A percentile compares a stretch with the other conserved stretches of the same genome.
phyloP scores from a whole-genome alignment of 2,888 invertebrate genomes.

The Cephus spinipes region DNA sequence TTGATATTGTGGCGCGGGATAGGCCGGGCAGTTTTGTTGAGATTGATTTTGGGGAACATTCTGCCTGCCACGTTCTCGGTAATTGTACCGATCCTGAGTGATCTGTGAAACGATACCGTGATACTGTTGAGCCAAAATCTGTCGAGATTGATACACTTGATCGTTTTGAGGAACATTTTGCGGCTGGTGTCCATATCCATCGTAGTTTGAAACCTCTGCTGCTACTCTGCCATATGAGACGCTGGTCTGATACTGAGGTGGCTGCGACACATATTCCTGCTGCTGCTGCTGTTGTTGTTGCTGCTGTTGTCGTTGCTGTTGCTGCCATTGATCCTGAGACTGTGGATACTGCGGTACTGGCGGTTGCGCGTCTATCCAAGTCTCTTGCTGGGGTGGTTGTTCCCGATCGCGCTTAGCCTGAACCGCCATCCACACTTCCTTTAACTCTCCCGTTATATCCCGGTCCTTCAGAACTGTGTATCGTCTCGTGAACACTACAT shows the following conservation, averaged over 20 bases:
- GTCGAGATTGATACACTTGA: slow-evolving; percentile 42
- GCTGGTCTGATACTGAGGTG: slow-evolving; percentile 42
- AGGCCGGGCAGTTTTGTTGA: slow-evolving; percentile 48
- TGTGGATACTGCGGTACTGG: slow-evolving; percentile 48
- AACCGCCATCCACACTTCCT: slow-evolving; percentile 80
- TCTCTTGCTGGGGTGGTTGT: slow-evolving; percentile 63
- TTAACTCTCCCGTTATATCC: slow-evolving; percentile 78
- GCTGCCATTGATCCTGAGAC: slow-evolving; percentile 34
- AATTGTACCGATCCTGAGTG: slow-evolving; percentile 40
- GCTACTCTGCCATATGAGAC: slow-evolving; percentile 37
- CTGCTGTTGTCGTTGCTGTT: slow-evolving; percentile 25
- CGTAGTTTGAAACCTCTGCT: slow-evolving; percentile 38
- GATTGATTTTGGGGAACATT: slow-evolving; percentile 39
- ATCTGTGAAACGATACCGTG: slow-evolving; percentile 39
- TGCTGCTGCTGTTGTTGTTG: slow-evolving; percentile 41
- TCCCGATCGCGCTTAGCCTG: slow-evolving; percentile 73
- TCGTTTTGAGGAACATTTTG: slow-evolving; percentile 43
- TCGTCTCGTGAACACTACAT: slow-evolving; percentile 71
- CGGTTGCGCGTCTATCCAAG: slow-evolving; percentile 59
- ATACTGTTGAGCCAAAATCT: slow-evolving; percentile 38
- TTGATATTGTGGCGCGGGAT: slow-evolving; percentile 47
- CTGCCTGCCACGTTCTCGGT: slow-evolving; percentile 39
- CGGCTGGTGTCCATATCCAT: slow-evolving; percentile 38
- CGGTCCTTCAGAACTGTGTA: slow-evolving; percentile 74
- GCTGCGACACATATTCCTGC: slow-evolving; percentile 25